These are phyloP conservation scores for Mastacembelus armatus DNA, from an alignment of 2,797 vertebrate species.

Conservation along the genomic window DNA sequence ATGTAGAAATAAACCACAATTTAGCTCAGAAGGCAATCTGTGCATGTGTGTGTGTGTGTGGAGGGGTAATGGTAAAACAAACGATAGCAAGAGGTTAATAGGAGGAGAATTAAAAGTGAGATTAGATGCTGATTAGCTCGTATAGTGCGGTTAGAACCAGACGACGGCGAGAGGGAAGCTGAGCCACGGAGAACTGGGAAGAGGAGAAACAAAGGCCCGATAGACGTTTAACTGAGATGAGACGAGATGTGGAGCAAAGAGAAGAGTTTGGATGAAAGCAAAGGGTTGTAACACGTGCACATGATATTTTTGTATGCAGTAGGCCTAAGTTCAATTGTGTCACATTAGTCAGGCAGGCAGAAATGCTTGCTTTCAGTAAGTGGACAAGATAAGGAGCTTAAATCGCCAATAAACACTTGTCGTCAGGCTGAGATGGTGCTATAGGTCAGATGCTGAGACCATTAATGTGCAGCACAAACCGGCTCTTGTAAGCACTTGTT, in stretches of 20 bases:
- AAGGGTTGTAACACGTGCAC: not conserved
- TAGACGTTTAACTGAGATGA: slow-evolving; percentile 7
- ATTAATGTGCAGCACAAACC: not conserved
- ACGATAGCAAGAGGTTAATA: slow-evolving; percentile 84
- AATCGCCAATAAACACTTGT: no score
- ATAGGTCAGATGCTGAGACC: not conserved
- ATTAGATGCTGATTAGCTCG: slow-evolving; percentile 81
- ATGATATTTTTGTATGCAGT: not conserved
- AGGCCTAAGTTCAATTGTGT: not conserved
- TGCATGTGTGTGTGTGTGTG: slow-evolving; percentile 39
- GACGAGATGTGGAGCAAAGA: not conserved
- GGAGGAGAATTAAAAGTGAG: slow-evolving; percentile 83
- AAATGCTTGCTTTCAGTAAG: not conserved
- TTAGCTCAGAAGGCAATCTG: slow-evolving; percentile 83
- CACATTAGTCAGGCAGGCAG: not conserved
- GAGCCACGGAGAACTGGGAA: slow-evolving; percentile 4
- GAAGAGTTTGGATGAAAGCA: slow-evolving; percentile 20
- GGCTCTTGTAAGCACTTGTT: not conserved
- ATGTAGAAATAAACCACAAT: slow-evolving; percentile 83
- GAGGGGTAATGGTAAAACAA: slow-evolving; percentile 84
- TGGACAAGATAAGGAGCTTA: slow-evolving; percentile 12
- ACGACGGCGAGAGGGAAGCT: slow-evolving; percentile 15
- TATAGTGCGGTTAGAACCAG: slow-evolving; percentile 33
- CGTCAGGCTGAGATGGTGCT: no score
- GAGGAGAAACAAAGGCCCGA: slow-evolving; percentile 6